These are phyloP conservation scores for Octodonta nipae DNA, from an alignment of 2,888 invertebrate species.

Conservation along the genomic window DNA sequence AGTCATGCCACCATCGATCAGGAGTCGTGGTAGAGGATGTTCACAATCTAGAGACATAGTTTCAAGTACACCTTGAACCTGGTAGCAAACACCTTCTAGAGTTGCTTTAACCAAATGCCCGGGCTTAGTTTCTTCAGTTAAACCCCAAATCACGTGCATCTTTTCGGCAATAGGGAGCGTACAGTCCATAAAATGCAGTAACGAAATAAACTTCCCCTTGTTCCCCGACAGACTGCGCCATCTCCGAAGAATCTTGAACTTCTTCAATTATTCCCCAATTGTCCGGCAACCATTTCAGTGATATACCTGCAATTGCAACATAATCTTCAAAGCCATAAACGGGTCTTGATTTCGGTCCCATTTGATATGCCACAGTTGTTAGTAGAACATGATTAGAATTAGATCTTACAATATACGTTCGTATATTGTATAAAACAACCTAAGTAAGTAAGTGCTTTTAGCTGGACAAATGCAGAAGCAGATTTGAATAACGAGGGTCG, in stretches of 20 bases:
- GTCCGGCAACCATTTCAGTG: conserved; percentile 80
- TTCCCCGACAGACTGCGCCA: conserved; percentile 45
- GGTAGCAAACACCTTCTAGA: conserved; percentile 91
- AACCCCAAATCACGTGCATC: conserved; percentile 69
- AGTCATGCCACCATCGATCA: conserved; percentile 91
- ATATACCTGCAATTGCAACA: conserved; percentile 76
- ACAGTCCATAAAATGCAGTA: conserved; percentile 92
- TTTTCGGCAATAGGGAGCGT: conserved; percentile 91
- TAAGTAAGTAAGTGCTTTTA: conserved; percentile 90
- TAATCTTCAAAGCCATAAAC: conserved; percentile 86
- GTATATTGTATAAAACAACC: no score
- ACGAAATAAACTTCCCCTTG: conserved; percentile 84
- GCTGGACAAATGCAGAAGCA: conserved; percentile 80
- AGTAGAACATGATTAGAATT: conserved; percentile 77
- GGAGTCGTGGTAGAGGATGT: conserved; percentile 52
- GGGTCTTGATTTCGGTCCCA: conserved; percentile 61
- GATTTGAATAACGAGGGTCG: conserved; percentile 82
- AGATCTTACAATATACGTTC: no score
- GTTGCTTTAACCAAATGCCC: conserved; percentile 78
- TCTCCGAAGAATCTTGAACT: conserved; percentile 50
- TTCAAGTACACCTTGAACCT: conserved; percentile 71
- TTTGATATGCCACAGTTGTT: conserved; percentile 82
- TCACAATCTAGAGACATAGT: conserved; percentile 75
- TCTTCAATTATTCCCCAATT: conserved; percentile 63
- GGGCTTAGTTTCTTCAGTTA: conserved; percentile 68